Evolutionary conservation across 2,888 invertebrate genomes (phyloP).

Genomic region (Tipula confusa): DNA sequence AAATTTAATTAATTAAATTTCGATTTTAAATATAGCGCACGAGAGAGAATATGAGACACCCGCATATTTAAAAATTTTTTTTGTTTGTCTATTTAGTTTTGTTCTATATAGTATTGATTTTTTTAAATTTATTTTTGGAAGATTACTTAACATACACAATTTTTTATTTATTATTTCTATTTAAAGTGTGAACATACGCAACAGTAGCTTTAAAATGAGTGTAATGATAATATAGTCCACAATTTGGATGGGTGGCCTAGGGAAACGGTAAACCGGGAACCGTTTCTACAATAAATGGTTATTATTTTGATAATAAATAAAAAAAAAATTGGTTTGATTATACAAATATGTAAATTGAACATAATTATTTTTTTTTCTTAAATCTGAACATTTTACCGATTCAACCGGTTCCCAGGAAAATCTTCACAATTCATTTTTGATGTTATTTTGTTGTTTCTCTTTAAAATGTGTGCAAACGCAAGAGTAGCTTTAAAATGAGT

Average conservation of each 20-base stretch:
- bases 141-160: not conserved
- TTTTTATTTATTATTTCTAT: too few relatives aligned
- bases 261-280: too few relatives aligned
- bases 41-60: not conserved
- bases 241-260: not conserved
- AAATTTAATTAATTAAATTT: slow-evolving; percentile 13
- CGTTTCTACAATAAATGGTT: too few relatives aligned
- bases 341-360: too few relatives aligned
- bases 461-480: not conserved
- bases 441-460: too few relatives aligned
- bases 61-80: slow-evolving; percentile 5
- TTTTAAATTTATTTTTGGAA: slow-evolving; percentile 25
- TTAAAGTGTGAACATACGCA: not conserved
- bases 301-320: too few relatives aligned
- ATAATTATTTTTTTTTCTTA: too few relatives aligned
- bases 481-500: not conserved
- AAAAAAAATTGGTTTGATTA: too few relatives aligned
- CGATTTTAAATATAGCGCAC: not conserved
- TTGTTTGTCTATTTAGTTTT: not conserved
- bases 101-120: not conserved
- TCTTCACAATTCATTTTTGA: too few relatives aligned
- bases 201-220: not conserved
- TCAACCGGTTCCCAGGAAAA: too few relatives aligned
- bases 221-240: not conserved
- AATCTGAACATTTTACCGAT: too few relatives aligned